Evolutionary conservation across 2,113 vertebrate species (phyloP), one percentile per base, ranked within the genome.

Genomic region (Nothocercus julius): DNA sequence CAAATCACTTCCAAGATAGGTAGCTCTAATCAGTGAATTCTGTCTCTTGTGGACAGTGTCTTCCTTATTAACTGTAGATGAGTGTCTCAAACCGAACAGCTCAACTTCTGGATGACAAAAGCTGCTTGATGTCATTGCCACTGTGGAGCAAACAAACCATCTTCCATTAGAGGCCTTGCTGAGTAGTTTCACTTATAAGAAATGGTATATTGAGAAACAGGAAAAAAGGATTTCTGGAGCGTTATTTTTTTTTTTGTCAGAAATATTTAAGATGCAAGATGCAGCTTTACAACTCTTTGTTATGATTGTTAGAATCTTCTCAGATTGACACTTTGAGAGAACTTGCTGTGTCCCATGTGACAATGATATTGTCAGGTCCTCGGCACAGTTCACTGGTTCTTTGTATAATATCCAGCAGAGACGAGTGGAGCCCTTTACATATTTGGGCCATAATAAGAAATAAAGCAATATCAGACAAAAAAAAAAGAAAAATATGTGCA

Each of bases 101-200:
- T 64, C 24, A 34, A 7, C 14, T 77, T 12, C 22, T 68, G 27
- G n/a, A 51, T 68, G 27, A 6, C 64, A 47, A 40, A 12, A 47
- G 38, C 27, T 54, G 27, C 19, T 47, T 10, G 22, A 38, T 34
- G 14, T 11, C 77, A 64, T 13, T 30, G 9, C 0, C 0, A 45
- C 27, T 47, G 28, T 8, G 62, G 28, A 64, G 15, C 30, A 64
- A 47, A 51, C 58, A 9, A 32, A 25, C 4, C 1, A 4, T 58
- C 32, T 32, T 58, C 34, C 6, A 2, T 27, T 36, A 27, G 13
- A 42, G 77, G 42, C 8, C 8, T 36, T 73, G 3, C 49, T 25
- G 17, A n/a, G 28, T 63, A 18, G 1, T 40, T 77, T 53, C 59
- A 4, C 14, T 82, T 14, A 19, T 28, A 69, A 24, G 18, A 87